Conservation (phyloP, 1,140 invertebrate genomes). For the Drosophila azteca region DNA sequence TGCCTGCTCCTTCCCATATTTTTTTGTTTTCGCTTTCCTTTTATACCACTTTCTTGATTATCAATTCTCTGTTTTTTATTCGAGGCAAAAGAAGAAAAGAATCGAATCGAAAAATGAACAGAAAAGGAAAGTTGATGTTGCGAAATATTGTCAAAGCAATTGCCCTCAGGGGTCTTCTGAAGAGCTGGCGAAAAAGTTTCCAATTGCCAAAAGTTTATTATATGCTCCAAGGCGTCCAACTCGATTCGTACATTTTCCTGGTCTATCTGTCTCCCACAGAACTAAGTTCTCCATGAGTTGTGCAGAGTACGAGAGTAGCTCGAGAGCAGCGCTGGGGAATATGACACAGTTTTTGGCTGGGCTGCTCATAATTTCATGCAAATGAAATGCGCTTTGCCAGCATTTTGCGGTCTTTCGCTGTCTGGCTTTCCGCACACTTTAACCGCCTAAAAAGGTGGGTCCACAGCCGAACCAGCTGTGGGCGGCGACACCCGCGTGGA, state of each 20-base stretch:
- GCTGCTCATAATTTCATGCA: constrained; percentile 58
- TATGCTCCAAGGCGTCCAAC: constrained; percentile 53
- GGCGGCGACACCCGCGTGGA: constrained; percentile 15
- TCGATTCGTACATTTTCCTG: constrained; percentile 54
- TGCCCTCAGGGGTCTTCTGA: constrained; percentile 36
- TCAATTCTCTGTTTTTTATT: constrained; percentile 37
- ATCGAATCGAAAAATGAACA: constrained; percentile 2
- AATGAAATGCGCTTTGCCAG: constrained; percentile 56
- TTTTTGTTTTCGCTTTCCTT: constrained; percentile 19
- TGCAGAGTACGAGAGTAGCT: constrained; percentile 11
- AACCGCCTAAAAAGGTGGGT: constrained; percentile 11
- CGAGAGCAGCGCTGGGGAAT: constrained; percentile 15
- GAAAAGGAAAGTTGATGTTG: constrained; percentile 52
- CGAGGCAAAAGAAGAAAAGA: constrained; percentile 6
- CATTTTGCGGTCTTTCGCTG: constrained; percentile 34
- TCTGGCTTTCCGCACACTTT: constrained; percentile 20
- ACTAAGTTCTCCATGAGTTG: constrained; percentile 22
- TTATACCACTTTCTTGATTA: constrained; percentile 47
- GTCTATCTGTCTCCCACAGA: constrained; percentile 46
- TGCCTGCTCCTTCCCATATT: not conserved
- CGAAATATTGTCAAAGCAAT: constrained; percentile 63
- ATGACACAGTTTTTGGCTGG: constrained; percentile 2
- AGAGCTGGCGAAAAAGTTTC: constrained; percentile 39
- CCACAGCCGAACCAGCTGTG: not conserved
- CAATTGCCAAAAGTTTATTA: constrained; percentile 65